phyloP scores from a whole-genome alignment of 2,113 vertebrate genomes.

The Dasypus novemcinctus region DNA sequence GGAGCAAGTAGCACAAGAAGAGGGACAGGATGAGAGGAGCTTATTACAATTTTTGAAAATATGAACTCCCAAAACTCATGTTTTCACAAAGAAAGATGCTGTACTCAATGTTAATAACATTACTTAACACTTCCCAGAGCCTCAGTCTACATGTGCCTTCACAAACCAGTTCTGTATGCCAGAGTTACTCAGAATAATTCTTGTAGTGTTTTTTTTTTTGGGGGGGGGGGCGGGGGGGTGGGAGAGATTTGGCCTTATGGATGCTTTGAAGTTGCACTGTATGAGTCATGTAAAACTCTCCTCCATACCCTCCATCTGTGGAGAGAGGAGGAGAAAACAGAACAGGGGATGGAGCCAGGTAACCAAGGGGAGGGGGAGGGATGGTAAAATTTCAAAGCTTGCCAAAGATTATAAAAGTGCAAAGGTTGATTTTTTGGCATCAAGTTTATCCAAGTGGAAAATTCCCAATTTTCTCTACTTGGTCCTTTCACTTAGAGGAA shows the following conservation, averaged over 20 bases:
- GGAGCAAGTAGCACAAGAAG: neutral
- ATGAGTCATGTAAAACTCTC: constrained; percentile 46
- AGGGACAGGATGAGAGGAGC: neutral
- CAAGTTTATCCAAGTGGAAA: constrained; percentile 63
- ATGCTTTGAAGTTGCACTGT: constrained; percentile 19
- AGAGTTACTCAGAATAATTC: constrained; percentile 20
- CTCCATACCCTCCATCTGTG: neutral
- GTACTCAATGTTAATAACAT: constrained; percentile 14
- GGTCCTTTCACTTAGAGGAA: constrained; percentile 55
- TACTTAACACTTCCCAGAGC: neutral
- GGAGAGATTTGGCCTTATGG: neutral
- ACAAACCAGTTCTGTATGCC: neutral
- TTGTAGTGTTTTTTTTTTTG: neutral
- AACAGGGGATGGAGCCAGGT: constrained; percentile 9
- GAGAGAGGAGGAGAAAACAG: constrained; percentile 40
- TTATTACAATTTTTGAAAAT: constrained; percentile 39
- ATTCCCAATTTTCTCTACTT: constrained; percentile 66
- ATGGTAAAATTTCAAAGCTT: neutral
- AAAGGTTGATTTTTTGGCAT: constrained; percentile 67
- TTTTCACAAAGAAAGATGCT: constrained; percentile 41
- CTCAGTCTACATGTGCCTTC: constrained; percentile 7
- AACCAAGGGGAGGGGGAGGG: neutral
- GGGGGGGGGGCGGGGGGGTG: neutral
- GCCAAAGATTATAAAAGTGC: constrained; percentile 49
- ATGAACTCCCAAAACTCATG: neutral